Evolutionary conservation across 2,113 vertebrate genomes (phyloP).

Genomic region (Microcebus griseorufus): DNA sequence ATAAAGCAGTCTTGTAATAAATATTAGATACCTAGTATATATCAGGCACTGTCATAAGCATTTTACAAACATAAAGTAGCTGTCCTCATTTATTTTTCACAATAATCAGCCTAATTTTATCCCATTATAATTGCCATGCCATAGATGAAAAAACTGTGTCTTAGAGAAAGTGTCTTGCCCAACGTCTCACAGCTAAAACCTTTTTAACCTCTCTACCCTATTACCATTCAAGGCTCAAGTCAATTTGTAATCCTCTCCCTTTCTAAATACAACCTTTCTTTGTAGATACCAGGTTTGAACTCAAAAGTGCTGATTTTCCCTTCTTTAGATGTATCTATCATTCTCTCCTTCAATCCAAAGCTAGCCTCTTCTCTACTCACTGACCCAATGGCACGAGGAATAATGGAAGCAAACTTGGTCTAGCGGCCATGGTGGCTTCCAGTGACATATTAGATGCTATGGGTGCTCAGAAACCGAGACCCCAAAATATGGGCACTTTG

Average conservation of each 20-base stretch:
- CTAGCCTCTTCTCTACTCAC: background rate
- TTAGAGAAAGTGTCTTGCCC: background rate
- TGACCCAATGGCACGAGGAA: background rate
- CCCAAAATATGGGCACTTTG: background rate
- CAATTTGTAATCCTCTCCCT: background rate
- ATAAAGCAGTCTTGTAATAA: background rate
- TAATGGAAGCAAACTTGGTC: background rate
- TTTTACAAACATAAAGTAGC: background rate
- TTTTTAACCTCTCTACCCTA: background rate
- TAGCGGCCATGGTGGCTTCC: background rate
- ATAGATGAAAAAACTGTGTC: background rate
- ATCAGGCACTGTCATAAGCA: background rate
- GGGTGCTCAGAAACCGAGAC: background rate
- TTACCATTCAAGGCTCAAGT: background rate
- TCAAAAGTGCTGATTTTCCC: background rate
- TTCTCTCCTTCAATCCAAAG: background rate
- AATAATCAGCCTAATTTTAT: background rate
- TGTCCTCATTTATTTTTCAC: background rate
- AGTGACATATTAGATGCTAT: background rate
- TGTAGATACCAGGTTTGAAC: background rate
- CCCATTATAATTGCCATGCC: background rate
- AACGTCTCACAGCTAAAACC: background rate
- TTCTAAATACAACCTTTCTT: background rate
- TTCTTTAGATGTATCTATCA: no score
- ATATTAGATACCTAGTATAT: background rate